These are phyloP conservation scores for Spermophilus dauricus DNA, from an alignment of 2,113 vertebrate genomes.

Conservation along the genomic window DNA sequence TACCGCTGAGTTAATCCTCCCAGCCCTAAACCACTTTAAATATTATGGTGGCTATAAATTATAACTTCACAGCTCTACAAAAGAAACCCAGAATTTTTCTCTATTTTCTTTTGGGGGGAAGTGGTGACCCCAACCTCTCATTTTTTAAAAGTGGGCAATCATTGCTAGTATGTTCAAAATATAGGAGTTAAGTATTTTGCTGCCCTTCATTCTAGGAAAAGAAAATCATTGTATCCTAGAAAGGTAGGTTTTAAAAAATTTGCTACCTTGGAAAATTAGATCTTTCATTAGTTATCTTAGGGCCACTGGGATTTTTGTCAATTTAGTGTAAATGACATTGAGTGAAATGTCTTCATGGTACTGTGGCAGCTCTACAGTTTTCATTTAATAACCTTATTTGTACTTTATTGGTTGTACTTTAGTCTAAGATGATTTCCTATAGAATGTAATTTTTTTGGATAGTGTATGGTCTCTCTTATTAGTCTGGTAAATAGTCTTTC, in stretches of 20 bases:
- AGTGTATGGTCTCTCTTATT: neutral
- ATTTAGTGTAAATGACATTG: neutral
- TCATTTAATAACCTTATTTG: slow-evolving; percentile 35
- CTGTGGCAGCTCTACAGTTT: neutral
- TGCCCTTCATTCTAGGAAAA: neutral
- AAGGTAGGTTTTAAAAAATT: neutral
- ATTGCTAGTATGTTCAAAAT: neutral
- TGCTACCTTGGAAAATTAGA: neutral
- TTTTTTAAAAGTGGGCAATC: neutral
- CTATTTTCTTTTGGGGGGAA: neutral
- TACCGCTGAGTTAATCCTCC: neutral
- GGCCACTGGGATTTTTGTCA: neutral
- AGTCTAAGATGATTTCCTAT: neutral
- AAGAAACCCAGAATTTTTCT: neutral
- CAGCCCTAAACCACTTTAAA: neutral
- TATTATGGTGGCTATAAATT: neutral
- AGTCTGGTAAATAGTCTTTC: neutral
- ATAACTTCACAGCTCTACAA: neutral
- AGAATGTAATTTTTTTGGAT: neutral
- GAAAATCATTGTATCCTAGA: slow-evolving; percentile 14
- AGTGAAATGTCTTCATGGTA: neutral
- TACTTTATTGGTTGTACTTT: slow-evolving; percentile 21
- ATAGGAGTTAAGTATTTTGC: neutral
- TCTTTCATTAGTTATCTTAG: neutral
- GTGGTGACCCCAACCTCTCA: neutral